A percentile compares a stretch with the other conserved stretches of the same genome.
Evolutionary conservation across 2,888 invertebrate genomes (phyloP).

Genomic region (Tetheella fluctuosa): DNA sequence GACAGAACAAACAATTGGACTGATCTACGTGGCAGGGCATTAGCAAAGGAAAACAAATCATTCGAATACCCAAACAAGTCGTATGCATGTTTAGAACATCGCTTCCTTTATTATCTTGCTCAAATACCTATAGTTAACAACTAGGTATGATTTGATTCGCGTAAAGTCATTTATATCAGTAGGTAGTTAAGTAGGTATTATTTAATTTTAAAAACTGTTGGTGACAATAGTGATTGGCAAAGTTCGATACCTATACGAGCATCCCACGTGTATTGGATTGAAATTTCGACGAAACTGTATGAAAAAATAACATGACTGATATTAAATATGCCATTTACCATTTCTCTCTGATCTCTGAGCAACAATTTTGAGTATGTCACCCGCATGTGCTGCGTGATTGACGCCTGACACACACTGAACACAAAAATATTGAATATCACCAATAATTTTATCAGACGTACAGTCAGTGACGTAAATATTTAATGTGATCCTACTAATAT

Average conservation of each 20-base stretch:
- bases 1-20: slow-evolving; percentile 18
- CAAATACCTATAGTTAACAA: too few species aligned
- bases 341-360: slow-evolving; percentile 60
- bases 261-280: slow-evolving; percentile 18
- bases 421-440: slow-evolving; percentile 53
- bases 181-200: background rate
- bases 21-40: slow-evolving; percentile 14
- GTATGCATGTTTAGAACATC: slow-evolving; percentile 3
- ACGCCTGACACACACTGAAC: slow-evolving; percentile 56
- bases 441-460: slow-evolving; percentile 40
- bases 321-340: slow-evolving; percentile 58
- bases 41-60: slow-evolving; percentile 20
- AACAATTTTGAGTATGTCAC: slow-evolving; percentile 70
- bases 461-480: background rate
- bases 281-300: slow-evolving; percentile 25
- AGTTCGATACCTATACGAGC: background rate
- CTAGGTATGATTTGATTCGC: background rate
- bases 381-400: slow-evolving; percentile 69
- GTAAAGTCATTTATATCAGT: background rate
- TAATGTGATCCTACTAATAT: background rate
- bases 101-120: slow-evolving; percentile 1
- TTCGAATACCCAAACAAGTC: slow-evolving; percentile 9
- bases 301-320: slow-evolving; percentile 37
- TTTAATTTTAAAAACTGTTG: slow-evolving; percentile 10
- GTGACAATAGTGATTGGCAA: slow-evolving; percentile 29